These are phyloP conservation scores for Petroica traversi DNA, from an alignment of 2,113 vertebrate genomes.

Conservation along the genomic window DNA sequence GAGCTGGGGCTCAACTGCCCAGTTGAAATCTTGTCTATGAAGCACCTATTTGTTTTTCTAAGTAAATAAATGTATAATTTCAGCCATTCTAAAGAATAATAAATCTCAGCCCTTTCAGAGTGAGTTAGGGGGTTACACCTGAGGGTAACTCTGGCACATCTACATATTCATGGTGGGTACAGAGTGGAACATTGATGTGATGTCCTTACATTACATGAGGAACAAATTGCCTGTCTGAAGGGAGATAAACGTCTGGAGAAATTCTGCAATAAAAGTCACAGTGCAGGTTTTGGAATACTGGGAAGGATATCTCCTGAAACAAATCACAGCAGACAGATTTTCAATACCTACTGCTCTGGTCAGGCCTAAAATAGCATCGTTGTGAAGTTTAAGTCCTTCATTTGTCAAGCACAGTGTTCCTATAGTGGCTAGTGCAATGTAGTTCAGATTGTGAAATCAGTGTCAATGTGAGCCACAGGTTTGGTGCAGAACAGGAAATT, in stretches of 20 bases:
- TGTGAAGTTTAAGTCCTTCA: background rate
- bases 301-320: background rate
- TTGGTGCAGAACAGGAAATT: background rate
- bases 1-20: background rate
- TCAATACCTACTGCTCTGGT: background rate
- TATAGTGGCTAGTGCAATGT: background rate
- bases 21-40: background rate
- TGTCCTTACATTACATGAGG: background rate
- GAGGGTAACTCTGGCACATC: background rate
- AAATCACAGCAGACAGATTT: background rate
- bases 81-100: background rate
- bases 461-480: background rate
- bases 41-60: background rate
- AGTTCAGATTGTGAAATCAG: background rate
- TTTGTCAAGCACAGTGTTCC: background rate
- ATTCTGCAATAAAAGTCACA: background rate
- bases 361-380: background rate
- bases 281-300: background rate
- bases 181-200: background rate
- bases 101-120: background rate
- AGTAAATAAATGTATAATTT: background rate
- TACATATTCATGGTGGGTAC: accelerated
- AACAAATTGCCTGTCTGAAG: background rate
- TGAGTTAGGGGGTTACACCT: background rate
- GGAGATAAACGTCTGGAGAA: background rate